phyloP scores from a whole-genome alignment of 2,797 vertebrate genomes.

The Pelobates cultripes region DNA sequence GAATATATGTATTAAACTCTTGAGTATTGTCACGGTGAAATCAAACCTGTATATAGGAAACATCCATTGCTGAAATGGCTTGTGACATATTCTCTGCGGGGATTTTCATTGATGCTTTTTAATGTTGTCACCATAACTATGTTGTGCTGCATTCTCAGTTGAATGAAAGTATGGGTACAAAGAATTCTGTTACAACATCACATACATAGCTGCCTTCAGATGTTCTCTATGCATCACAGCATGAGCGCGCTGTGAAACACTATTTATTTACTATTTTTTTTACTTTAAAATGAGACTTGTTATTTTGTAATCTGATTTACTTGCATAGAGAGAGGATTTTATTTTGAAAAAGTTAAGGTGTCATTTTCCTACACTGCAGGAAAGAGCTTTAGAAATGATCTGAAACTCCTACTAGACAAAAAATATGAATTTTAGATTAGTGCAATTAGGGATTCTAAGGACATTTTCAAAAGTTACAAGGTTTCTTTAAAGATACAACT shows the following conservation, averaged over 20 bases:
- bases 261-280: background rate
- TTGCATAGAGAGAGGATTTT: conserved; percentile 30
- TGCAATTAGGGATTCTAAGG: background rate
- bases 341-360: conserved; percentile 29
- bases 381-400: conserved; percentile 4
- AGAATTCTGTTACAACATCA: conserved; percentile 41
- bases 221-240: conserved; percentile 17
- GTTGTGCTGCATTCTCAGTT: conserved; percentile 49
- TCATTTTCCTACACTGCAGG: background rate
- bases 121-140: conserved; percentile 2
- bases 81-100: conserved; percentile 41
- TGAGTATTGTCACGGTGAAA: conserved; percentile 33
- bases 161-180: conserved; percentile 45
- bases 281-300: conserved; percentile 23
- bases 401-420: conserved; percentile 12
- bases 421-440: background rate
- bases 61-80: conserved; percentile 40
- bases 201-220: conserved; percentile 32
- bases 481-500: too few relatives aligned
- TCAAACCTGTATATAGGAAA: conserved; percentile 36
- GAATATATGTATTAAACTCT: conserved; percentile 22
- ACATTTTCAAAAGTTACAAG: background rate
- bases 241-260: conserved; percentile 14
- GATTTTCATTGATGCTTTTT: conserved; percentile 36
- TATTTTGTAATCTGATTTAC: conserved; percentile 30